Evolutionary conservation across 2,888 invertebrate species (phyloP).

Genomic region (Theretra japonica): DNA sequence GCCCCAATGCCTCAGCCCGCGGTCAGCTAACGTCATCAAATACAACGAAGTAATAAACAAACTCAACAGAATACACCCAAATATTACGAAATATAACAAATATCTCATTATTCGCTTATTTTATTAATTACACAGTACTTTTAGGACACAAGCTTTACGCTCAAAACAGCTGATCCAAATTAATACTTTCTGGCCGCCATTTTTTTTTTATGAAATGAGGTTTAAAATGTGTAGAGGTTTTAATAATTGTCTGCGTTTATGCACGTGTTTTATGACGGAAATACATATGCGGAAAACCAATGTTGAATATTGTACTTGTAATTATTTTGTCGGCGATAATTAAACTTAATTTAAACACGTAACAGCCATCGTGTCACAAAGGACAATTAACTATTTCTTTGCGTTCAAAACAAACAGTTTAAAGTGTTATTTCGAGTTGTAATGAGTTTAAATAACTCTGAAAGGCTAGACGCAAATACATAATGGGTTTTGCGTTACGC

Average conservation of each 20-base stretch:
- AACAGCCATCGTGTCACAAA: neutral
- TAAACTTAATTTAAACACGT: neutral
- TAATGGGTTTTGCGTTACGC: constrained; percentile 17
- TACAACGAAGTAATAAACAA: neutral
- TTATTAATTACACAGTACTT: neutral
- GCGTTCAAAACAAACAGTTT: neutral
- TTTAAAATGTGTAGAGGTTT: too few relatives aligned
- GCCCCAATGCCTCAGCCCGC: neutral
- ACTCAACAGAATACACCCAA: neutral
- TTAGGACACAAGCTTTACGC: too few relatives aligned
- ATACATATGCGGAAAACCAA: neutral
- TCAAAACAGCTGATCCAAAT: neutral
- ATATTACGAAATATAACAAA: neutral
- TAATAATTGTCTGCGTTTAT: neutral
- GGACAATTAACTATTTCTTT: neutral
- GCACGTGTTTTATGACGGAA: neutral
- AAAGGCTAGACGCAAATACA: constrained; percentile 6
- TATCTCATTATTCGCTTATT: neutral
- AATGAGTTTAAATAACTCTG: neutral
- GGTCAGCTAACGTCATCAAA: constrained; percentile 12
- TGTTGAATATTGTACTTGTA: neutral
- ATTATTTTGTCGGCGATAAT: neutral
- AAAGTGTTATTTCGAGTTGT: neutral
- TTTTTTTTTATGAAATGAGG: neutral
- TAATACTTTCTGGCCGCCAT: neutral